phyloP scores from a whole-genome alignment of 2,113 vertebrate genomes.

The Struthio camelus region DNA sequence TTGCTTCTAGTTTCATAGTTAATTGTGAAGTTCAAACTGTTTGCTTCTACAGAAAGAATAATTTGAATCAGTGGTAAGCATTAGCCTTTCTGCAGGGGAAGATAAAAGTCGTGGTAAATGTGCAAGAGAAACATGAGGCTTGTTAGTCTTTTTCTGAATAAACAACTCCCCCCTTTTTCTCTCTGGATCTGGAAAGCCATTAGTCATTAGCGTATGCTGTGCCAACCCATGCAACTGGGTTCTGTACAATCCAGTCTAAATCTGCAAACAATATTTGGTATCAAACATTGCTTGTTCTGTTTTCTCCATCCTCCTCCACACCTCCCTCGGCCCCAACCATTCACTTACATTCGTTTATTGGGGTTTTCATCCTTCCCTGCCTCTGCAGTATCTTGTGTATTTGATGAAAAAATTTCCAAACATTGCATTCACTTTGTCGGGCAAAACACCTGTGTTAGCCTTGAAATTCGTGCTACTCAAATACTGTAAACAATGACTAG shows the following conservation, averaged over 20 bases:
- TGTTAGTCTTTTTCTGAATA: neutral
- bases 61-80: neutral
- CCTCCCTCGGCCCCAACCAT: neutral
- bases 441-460: neutral
- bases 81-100: neutral
- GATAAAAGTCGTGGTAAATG: neutral
- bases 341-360: neutral
- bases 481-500: conserved; percentile 58
- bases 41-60: neutral
- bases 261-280: neutral
- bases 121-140: neutral
- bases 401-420: neutral
- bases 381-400: neutral
- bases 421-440: neutral
- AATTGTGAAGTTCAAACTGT: neutral
- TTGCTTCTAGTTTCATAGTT: neutral
- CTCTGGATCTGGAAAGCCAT: neutral
- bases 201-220: neutral
- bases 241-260: neutral
- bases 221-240: neutral
- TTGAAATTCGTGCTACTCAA: neutral
- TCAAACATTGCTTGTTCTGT: neutral
- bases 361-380: neutral
- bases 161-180: neutral
- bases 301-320: neutral